These are phyloP conservation scores for Gonioctena quinquepunctata DNA, from an alignment of 1,140 invertebrate genomes.

Conservation along the genomic window DNA sequence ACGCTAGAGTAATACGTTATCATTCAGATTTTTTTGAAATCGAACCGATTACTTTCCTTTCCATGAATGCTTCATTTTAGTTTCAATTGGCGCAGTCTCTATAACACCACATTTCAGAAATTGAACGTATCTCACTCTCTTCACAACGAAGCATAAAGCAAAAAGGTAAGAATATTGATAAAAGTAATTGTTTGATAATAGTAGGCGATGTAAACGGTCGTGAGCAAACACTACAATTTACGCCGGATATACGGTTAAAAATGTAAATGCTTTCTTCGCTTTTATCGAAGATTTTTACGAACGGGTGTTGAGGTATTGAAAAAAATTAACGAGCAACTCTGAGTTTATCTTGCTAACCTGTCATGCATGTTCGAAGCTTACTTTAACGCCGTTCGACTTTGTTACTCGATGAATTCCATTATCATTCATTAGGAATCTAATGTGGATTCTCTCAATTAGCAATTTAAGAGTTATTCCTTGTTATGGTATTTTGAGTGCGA, in stretches of 20 bases:
- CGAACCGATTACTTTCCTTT: too few species aligned
- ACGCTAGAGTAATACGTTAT: too few species aligned
- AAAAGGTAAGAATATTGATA: slow-evolving; percentile 28
- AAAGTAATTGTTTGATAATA: slow-evolving; percentile 32
- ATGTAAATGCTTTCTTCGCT: slow-evolving; percentile 18
- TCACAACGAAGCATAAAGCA: slow-evolving; percentile 19
- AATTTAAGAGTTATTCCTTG: too few species aligned
- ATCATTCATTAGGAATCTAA: too few species aligned
- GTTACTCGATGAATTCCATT: neutral
- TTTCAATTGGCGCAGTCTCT: neutral
- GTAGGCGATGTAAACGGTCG: slow-evolving; percentile 25
- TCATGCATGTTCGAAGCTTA: neutral
- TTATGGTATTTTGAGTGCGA: too few species aligned
- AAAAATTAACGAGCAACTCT: slow-evolving; percentile 1
- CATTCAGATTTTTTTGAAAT: too few species aligned
- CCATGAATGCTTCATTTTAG: too few species aligned
- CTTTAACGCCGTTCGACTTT: neutral
- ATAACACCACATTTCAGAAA: slow-evolving; percentile 6
- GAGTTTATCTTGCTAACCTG: neutral
- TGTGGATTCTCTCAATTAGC: too few species aligned
- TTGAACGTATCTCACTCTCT: slow-evolving; percentile 17
- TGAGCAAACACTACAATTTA: slow-evolving; percentile 30
- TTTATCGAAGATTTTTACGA: neutral
- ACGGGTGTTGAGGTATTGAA: neutral
- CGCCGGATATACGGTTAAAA: slow-evolving; percentile 19